These are phyloP conservation scores for Cartodere bifasciata DNA, from an alignment of 2,888 invertebrate species.

Conservation along the genomic window DNA sequence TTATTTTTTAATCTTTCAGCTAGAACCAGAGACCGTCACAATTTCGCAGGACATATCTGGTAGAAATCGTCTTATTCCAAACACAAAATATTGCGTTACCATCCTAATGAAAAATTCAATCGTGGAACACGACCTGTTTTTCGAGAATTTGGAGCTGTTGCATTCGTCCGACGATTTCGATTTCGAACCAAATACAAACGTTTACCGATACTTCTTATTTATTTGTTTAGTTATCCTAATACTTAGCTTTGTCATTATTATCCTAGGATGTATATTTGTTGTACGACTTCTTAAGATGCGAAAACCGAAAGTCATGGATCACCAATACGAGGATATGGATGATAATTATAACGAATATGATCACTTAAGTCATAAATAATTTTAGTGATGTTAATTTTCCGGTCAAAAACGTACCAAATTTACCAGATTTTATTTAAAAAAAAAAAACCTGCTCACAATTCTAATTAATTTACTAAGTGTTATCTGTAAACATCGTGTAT, in stretches of 20 bases:
- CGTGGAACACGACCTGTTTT: slow-evolving; percentile 26
- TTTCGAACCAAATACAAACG: slow-evolving; percentile 12
- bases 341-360: slow-evolving; percentile 27
- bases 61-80: slow-evolving; percentile 20
- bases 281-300: slow-evolving; percentile 17
- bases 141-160: slow-evolving; percentile 21
- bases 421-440: too few species aligned
- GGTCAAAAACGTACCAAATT: too few species aligned
- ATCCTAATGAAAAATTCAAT: slow-evolving; percentile 27
- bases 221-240: too few species aligned
- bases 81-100: slow-evolving; percentile 28
- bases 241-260: slow-evolving; percentile 16
- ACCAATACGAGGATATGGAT: slow-evolving; percentile 26
- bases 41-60: too few species aligned
- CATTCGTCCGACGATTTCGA: slow-evolving; percentile 10
- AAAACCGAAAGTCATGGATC: slow-evolving; percentile 17
- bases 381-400: too few species aligned
- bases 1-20: too few species aligned
- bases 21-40: too few species aligned
- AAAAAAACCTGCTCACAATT: too few species aligned
- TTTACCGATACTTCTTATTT: slow-evolving; percentile 20
- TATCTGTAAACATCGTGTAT: too few species aligned
- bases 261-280: slow-evolving; percentile 5
- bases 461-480: slow-evolving; percentile 2
- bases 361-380: slow-evolving; percentile 23